These are phyloP conservation scores for Epirrita christyi DNA, from an alignment of 2,888 invertebrate species.

Conservation along the genomic window DNA sequence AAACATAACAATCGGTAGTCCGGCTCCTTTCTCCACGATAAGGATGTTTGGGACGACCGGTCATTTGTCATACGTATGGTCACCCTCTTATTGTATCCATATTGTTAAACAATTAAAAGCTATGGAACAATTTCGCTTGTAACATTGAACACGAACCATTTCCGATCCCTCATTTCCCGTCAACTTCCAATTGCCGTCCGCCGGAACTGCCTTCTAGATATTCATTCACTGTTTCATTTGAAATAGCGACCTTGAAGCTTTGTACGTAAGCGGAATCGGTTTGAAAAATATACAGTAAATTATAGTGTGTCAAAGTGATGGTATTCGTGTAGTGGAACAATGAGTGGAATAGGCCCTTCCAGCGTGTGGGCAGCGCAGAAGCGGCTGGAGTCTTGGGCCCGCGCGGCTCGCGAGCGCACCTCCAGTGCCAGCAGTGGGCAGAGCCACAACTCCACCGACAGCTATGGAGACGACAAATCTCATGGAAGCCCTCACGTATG, in stretches of 20 bases:
- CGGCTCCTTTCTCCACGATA: slow-evolving; percentile 1
- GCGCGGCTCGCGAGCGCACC: slow-evolving; percentile 89
- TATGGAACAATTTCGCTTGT: not conserved
- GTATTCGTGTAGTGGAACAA: slow-evolving; percentile 52
- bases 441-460: slow-evolving; percentile 82
- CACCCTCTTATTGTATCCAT: not conserved
- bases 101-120: not conserved
- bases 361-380: slow-evolving; percentile 92
- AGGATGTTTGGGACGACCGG: slow-evolving; percentile 2
- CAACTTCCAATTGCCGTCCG: not conserved
- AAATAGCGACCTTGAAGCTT: not conserved
- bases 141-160: not conserved
- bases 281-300: not conserved
- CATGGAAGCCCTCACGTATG: slow-evolving; percentile 75
- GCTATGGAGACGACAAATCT: slow-evolving; percentile 79
- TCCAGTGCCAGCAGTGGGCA: slow-evolving; percentile 83
- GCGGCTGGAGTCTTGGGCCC: slow-evolving; percentile 90
- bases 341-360: slow-evolving; percentile 90
- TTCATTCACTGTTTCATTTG: not conserved
- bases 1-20: slow-evolving; percentile 1
- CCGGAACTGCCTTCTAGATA: slow-evolving; percentile 1
- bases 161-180: slow-evolving; percentile 2
- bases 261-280: not conserved
- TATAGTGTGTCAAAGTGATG: slow-evolving; percentile 39
- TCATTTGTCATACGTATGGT: not conserved